These are phyloP conservation scores for Tychaedon coryphoeus DNA, from an alignment of 2,113 vertebrate species.

Conservation along the genomic window DNA sequence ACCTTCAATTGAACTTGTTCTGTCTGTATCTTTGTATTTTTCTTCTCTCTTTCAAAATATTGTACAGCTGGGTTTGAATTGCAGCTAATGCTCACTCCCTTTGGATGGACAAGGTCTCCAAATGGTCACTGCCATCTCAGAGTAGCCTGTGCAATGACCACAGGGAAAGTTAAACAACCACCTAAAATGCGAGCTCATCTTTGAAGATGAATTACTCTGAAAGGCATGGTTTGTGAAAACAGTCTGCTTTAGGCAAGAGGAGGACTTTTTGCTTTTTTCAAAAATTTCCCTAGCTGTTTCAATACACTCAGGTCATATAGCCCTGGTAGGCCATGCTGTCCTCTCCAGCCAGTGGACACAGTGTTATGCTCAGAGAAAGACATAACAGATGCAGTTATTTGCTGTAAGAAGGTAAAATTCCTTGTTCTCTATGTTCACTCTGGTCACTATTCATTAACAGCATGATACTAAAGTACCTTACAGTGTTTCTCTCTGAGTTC, in stretches of 20 bases:
- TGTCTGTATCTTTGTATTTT: background rate
- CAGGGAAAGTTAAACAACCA: background rate
- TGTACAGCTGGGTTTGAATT: background rate
- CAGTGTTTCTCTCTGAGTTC: background rate
- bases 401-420: background rate
- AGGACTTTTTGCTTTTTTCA: background rate
- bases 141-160: background rate
- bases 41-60: background rate
- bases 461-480: accelerated
- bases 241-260: background rate
- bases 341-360: background rate
- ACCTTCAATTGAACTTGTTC: background rate
- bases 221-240: background rate
- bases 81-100: background rate
- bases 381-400: background rate
- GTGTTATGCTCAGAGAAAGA: background rate
- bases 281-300: background rate
- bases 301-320: background rate
- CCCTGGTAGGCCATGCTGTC: background rate
- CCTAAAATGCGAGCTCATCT: accelerated
- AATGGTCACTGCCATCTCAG: background rate
- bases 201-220: background rate
- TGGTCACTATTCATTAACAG: background rate
- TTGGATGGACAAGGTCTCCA: background rate
- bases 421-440: background rate